Conservation (phyloP, 2,797 vertebrate genomes). For the Botia kubotai region DNA sequence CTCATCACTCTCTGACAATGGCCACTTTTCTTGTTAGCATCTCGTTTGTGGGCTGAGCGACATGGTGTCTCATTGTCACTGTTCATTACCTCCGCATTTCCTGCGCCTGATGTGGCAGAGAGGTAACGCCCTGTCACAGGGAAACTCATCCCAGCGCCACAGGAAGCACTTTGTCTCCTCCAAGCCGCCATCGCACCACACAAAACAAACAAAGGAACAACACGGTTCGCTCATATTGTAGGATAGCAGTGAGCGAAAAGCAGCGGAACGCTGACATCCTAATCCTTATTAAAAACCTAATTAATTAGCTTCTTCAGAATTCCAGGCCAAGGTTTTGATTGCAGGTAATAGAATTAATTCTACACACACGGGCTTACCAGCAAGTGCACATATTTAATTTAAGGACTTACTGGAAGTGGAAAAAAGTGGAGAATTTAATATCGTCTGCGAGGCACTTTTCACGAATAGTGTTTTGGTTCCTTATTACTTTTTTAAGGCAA, state of each 20-base stretch:
- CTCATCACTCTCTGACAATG: neutral
- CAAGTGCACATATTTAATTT: slow-evolving; percentile 46
- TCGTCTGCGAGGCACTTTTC: slow-evolving; percentile 56
- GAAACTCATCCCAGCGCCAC: slow-evolving; percentile 48
- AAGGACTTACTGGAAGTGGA: slow-evolving; percentile 41
- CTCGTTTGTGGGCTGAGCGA: slow-evolving; percentile 43
- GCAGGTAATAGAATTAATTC: slow-evolving; percentile 51
- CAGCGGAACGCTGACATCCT: slow-evolving; percentile 44
- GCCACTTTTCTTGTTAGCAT: slow-evolving; percentile 40
- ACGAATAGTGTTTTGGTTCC: slow-evolving; percentile 1
- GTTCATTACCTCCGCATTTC: slow-evolving; percentile 52
- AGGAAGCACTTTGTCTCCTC: slow-evolving; percentile 51
- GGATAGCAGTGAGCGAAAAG: slow-evolving; percentile 37
- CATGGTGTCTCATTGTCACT: slow-evolving; percentile 41
- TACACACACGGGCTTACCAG: slow-evolving; percentile 39
- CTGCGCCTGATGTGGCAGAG: slow-evolving; percentile 39
- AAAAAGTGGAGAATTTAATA: slow-evolving; percentile 46
- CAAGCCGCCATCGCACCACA: slow-evolving; percentile 31
- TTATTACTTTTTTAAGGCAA: neutral
- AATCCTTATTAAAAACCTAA: slow-evolving; percentile 49
- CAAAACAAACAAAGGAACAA: slow-evolving; percentile 47
- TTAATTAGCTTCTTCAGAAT: slow-evolving; percentile 39
- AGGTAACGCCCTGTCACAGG: slow-evolving; percentile 45
- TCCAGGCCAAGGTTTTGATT: slow-evolving; percentile 34
- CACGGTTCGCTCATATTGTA: slow-evolving; percentile 39